Evolutionary conservation across 2,888 invertebrate species (phyloP), one percentile per base, ranked within the genome.

Genomic region (Erannis defoliaria): DNA sequence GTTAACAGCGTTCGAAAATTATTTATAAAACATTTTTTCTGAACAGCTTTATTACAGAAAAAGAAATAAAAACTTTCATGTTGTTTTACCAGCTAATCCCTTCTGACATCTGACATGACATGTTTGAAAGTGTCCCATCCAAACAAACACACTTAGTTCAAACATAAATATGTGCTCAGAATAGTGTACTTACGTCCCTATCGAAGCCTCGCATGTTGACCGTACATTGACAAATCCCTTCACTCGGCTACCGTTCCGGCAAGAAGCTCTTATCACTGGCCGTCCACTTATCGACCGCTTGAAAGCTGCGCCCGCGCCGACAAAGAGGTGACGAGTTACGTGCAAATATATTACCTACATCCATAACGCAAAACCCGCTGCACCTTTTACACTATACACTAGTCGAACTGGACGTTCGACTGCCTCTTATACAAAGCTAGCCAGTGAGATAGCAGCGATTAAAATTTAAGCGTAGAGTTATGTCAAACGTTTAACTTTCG

Each of bases 171-270:
- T 55, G 62, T 64, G 40, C 29, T 33, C 21, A 55, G 49, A 40
- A 46, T 35, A 50, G 65, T 67, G 61, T 51, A 31, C 21, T 33
- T 33, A 40, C 21, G 38, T 33, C 40, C 33, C 40, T 23, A 54
- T 46, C 50, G 53, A 60, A 45, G 55, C 45, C 9, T 58, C 58
- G 38, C 67, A 33, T 90, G 90, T 88, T 90, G 90, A 89, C 92
- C 70, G 85, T 90, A 88, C 89, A 72, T 79, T 83, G 88, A 90
- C 88, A 89, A 91, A 90, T 89, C 89, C 85, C 78, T 82, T 78
- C 80, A 78, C 82, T 84, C 77, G 72, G 89, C 92, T 91, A 90
- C 91, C 87, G 91, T 90, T 82, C 80, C 76, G 73, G 67, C 55
- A 74, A 78, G 80, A 78, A 68, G 76, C 66, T 72, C 75, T 86